Evolutionary conservation across 30 jellyfish, hydroid and myxozoan genomes (phyloP), one percentile per base, ranked within the genome.

Genomic region (Hydractinia symbiolongicarpus): DNA sequence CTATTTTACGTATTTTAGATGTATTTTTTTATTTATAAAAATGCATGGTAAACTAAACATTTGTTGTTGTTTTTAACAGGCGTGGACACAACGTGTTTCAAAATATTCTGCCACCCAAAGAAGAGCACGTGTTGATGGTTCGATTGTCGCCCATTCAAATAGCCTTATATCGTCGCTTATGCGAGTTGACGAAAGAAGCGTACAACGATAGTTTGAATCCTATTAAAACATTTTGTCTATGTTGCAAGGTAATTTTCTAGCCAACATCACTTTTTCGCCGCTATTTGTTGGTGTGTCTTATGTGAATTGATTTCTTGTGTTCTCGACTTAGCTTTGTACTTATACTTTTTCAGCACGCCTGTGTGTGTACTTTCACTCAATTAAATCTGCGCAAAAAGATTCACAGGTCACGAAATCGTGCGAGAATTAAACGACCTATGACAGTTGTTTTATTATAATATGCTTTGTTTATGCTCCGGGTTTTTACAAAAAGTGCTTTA

Each of bases 41-140:
- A 30, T 30, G 44, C 44, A 30, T 30, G 44, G 44, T 30, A 30
- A 30, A 30, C 44, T 30, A 30, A 30, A 30, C 44, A 30, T 30
- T 30, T 30, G 44, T 30, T 30, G 44, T 30, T 30, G 44, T 30
- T 30, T 4, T 20, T 76, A 4, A 8, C 69, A 91, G 98, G 90
- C 89, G 91, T 53, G 96, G 87, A 50, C 96, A 92, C 77, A 62
- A 86, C 15, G 90, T 86, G 19, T 75, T 92, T 79, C 76, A 78
- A 58, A 81, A 77, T 14, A 86, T 89, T 15, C 83, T 92, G 71
- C 98, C 98, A 5, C 90, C 95, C 10, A 92, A 92, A 56, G 89
- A 86, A 66, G 98, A 92, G 78, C 90, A 85, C 51, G 96, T 92
- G 53, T 54, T 92, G 11, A 83, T 92, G 96, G 93, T 92, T 21